Percentiles rank a stretch among this genome's conserved stretches.
These are phyloP conservation scores for Loriculus beryllinus DNA, from an alignment of 2,797 vertebrate genomes.

Conservation along the genomic window DNA sequence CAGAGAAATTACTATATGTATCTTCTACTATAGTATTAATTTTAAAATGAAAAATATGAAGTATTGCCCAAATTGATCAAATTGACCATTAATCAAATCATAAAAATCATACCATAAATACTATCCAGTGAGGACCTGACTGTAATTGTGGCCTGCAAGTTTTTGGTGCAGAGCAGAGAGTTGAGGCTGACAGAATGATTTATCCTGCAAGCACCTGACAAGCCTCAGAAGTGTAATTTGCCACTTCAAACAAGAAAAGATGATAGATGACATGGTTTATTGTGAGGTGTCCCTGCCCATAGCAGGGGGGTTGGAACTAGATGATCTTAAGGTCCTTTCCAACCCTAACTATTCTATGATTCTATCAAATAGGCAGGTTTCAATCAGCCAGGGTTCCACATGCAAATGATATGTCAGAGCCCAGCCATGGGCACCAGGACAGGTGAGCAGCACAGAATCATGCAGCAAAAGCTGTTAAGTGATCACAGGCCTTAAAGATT, in stretches of 20 bases:
- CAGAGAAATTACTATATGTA: neutral
- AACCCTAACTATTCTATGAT: too few relatives aligned
- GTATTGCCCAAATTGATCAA: neutral
- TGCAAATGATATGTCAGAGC: neutral
- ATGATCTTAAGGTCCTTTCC: too few relatives aligned
- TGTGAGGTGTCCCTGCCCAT: too few relatives aligned
- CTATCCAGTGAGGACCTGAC: neutral
- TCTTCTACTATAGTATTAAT: neutral
- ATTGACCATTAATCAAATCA: neutral
- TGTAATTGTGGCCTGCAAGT: neutral
- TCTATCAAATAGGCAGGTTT: neutral
- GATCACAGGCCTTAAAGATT: neutral
- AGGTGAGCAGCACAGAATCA: neutral
- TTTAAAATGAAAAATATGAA: neutral
- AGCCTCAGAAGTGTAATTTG: neutral
- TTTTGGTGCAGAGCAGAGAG: neutral
- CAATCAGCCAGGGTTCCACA: neutral
- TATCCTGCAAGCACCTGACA: neutral
- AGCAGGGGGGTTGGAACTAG: too few relatives aligned
- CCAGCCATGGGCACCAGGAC: neutral
- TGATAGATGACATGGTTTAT: neutral
- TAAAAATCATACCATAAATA: neutral
- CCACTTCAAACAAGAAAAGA: neutral
- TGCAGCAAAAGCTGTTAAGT: neutral
- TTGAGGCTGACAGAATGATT: neutral